These are phyloP conservation scores for Lutraria rhynchaena DNA, from an alignment of 1,140 invertebrate genomes.

Conservation along the genomic window DNA sequence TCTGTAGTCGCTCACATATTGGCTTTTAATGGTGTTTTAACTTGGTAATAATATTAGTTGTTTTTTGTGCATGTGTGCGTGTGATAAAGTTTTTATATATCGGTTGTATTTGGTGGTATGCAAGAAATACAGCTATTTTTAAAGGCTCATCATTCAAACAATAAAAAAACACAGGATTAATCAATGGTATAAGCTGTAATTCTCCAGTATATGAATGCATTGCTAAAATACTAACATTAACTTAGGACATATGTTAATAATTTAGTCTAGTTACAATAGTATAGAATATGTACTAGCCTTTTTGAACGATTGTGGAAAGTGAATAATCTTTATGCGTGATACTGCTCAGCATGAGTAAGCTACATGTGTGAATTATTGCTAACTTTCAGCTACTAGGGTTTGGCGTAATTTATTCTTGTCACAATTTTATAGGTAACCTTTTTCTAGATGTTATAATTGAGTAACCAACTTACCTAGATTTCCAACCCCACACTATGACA, in stretches of 20 bases:
- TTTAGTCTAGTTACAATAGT: not conserved
- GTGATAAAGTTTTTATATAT: too few species aligned
- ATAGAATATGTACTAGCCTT: not conserved
- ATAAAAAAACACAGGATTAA: too few species aligned
- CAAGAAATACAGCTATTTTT: too few species aligned
- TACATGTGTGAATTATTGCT: not conserved
- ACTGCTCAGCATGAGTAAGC: not conserved
- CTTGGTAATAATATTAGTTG: too few species aligned
- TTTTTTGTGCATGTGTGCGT: too few species aligned
- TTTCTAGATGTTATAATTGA: not conserved
- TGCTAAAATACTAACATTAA: not conserved
- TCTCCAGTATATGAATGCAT: not conserved
- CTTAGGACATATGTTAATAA: not conserved
- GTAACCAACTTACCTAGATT: too few species aligned
- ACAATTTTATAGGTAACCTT: slow-evolving; percentile 13
- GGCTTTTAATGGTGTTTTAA: too few species aligned
- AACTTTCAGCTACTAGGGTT: slow-evolving; percentile 36
- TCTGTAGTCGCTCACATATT: too few species aligned
- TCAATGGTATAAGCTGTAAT: not conserved
- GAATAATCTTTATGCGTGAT: too few species aligned
- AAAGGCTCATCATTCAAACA: too few species aligned
- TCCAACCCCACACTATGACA: not conserved
- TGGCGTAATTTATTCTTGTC: slow-evolving; percentile 45
- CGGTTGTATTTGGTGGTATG: too few species aligned
- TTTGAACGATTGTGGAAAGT: too few species aligned